Conservation (phyloP, 2,888 invertebrate species). For the Conops quadrifasciatus region DNA sequence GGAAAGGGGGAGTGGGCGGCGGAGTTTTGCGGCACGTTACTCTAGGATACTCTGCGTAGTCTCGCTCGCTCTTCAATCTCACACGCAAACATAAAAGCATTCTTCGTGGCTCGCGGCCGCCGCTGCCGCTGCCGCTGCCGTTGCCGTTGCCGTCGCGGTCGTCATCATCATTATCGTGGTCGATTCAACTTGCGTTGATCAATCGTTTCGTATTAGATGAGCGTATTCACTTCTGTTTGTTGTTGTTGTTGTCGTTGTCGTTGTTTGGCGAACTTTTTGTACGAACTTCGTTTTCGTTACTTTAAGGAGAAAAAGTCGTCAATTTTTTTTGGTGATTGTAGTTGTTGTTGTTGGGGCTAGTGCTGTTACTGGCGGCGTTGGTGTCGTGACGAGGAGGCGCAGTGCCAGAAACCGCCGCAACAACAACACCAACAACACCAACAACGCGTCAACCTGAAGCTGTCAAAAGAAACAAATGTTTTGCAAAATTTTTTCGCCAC, state of each 20-base stretch:
- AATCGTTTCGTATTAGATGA: constrained; percentile 50
- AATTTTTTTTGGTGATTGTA: constrained; percentile 6
- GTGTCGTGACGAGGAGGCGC: constrained; percentile 44
- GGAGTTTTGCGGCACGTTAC: neutral
- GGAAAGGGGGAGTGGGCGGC: neutral
- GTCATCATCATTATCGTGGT: neutral
- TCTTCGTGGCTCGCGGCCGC: neutral
- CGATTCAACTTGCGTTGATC: constrained; percentile 9
- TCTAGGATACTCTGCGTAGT: neutral
- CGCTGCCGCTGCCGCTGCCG: too few relatives aligned
- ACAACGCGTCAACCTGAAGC: constrained; percentile 42
- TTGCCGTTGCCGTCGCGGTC: neutral
- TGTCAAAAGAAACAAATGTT: constrained; percentile 40
- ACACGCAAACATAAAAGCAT: constrained; percentile 42
- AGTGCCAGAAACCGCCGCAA: constrained; percentile 45
- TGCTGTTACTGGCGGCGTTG: constrained; percentile 45
- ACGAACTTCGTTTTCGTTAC: constrained; percentile 35
- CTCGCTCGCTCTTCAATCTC: constrained; percentile 35
- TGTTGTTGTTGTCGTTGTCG: constrained; percentile 6
- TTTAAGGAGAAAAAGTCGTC: constrained; percentile 47
- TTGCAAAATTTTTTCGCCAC: constrained; percentile 51
- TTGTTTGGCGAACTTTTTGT: neutral
- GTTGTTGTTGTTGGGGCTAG: constrained; percentile 24
- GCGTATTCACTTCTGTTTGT: constrained; percentile 18
- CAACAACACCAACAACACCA: constrained; percentile 35